Conservation (phyloP, 2,888 invertebrate species). For the Metallyticus violacea region DNA sequence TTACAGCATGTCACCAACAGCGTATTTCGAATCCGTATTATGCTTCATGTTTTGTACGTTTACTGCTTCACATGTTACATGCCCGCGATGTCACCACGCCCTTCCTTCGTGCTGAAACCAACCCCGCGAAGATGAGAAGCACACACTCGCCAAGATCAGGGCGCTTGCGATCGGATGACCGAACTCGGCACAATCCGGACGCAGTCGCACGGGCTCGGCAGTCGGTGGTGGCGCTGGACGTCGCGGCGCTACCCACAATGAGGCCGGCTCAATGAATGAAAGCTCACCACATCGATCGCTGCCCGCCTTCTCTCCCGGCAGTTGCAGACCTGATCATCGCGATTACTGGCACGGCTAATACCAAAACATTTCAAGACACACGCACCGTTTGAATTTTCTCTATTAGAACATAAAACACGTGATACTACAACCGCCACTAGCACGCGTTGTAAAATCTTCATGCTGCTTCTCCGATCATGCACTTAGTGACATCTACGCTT, state of each 20-base stretch:
- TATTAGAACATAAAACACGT: too few relatives aligned
- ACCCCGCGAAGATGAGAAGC: not conserved
- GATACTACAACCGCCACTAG: too few relatives aligned
- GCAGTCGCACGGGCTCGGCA: not conserved
- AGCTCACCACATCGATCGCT: not conserved
- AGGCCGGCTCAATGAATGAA: not conserved
- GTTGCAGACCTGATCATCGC: not conserved
- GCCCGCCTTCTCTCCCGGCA: too few relatives aligned
- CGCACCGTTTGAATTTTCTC: too few relatives aligned
- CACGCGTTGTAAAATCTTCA: too few relatives aligned
- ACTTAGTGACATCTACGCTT: too few relatives aligned
- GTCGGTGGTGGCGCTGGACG: not conserved
- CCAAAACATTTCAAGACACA: too few relatives aligned
- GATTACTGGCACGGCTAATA: too few relatives aligned
- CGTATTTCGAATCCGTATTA: not conserved
- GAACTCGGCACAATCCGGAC: not conserved
- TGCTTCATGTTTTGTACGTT: not conserved
- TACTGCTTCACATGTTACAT: not conserved
- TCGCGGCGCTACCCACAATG: too few relatives aligned
- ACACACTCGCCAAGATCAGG: too few relatives aligned
- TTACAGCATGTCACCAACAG: not conserved
- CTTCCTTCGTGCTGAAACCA: too few relatives aligned
- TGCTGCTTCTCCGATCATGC: too few relatives aligned
- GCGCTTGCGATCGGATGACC: not conserved
- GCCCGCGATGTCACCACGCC: not conserved